Evolutionary conservation across 2,797 vertebrate genomes (phyloP).

Genomic region (Halcyon badia): DNA sequence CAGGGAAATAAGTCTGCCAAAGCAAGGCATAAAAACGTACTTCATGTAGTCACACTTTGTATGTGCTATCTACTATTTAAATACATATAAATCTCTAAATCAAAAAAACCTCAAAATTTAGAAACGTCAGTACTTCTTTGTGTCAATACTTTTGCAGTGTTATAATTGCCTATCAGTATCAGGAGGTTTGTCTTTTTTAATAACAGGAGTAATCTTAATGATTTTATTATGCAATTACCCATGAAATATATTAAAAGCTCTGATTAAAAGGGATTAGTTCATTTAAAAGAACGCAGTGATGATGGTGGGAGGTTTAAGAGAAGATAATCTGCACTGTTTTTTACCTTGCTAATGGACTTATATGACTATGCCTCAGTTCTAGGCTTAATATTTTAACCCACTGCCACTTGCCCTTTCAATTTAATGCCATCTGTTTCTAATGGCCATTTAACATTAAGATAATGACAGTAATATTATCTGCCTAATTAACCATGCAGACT

Average conservation of each 20-base stretch:
- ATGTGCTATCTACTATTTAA: background rate
- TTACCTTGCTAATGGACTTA: conserved; percentile 78
- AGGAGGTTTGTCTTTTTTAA: conserved; percentile 51
- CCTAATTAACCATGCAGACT: conserved; percentile 79
- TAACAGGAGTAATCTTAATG: conserved; percentile 66
- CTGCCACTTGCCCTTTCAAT: conserved; percentile 59
- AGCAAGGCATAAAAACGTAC: background rate
- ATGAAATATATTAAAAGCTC: conserved; percentile 76
- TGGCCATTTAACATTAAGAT: conserved; percentile 80
- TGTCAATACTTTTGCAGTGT: conserved; percentile 73
- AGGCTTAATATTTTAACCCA: conserved; percentile 62
- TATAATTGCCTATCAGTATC: conserved; percentile 69
- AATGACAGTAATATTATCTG: conserved; percentile 80
- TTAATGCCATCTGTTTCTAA: conserved; percentile 77
- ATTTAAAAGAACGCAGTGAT: conserved; percentile 29
- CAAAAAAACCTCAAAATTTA: conserved; percentile 46
- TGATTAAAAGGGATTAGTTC: conserved; percentile 54
- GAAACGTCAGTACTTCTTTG: conserved; percentile 30
- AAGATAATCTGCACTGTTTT: conserved; percentile 64
- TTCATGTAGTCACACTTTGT: background rate
- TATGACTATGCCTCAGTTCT: conserved; percentile 44
- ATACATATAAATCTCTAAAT: conserved; percentile 29
- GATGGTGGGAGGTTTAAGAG: conserved; percentile 28
- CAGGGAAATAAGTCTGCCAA: background rate
- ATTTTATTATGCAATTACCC: conserved; percentile 75